Evolutionary conservation across 2,113 vertebrate genomes (phyloP).

Genomic region (Poecilia latipinna): DNA sequence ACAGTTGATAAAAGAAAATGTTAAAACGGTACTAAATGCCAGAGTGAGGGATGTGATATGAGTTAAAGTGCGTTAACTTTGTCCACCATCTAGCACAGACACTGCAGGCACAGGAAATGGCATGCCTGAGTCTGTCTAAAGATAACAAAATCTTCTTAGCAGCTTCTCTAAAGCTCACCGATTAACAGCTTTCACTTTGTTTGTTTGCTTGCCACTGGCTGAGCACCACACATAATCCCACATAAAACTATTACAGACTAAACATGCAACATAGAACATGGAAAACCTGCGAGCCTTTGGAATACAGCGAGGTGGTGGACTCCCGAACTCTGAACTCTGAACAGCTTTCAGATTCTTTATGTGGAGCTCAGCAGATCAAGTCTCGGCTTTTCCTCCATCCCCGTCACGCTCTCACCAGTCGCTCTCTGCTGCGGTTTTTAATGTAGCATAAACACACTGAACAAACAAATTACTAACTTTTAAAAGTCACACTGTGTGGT

Average conservation of each 20-base stretch:
- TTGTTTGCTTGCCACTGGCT: slow-evolving; percentile 16
- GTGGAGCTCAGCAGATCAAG: neutral
- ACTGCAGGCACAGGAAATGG: neutral
- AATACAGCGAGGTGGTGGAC: neutral
- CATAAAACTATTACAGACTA: slow-evolving; percentile 37
- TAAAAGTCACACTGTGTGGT: too few species aligned
- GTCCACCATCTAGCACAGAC: neutral
- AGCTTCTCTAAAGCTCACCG: slow-evolving; percentile 17
- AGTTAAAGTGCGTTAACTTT: neutral
- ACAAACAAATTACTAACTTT: too few species aligned
- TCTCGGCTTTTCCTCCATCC: neutral
- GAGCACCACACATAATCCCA: slow-evolving; percentile 26
- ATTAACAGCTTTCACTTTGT: slow-evolving; percentile 36
- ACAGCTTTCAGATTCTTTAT: slow-evolving; percentile 3
- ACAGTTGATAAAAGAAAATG: neutral
- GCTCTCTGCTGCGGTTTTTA: neutral
- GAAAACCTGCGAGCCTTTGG: slow-evolving; percentile 15
- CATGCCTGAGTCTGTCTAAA: slow-evolving; percentile 1
- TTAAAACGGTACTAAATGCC: neutral
- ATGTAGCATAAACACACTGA: too few species aligned
- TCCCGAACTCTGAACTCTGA: slow-evolving; percentile 13
- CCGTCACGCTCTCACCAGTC: neutral
- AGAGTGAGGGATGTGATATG: neutral
- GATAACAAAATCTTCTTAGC: slow-evolving; percentile 26
- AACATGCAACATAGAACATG: slow-evolving; percentile 7